These are phyloP conservation scores for Brachyptera putata DNA, from an alignment of 2,888 invertebrate genomes.

Conservation along the genomic window DNA sequence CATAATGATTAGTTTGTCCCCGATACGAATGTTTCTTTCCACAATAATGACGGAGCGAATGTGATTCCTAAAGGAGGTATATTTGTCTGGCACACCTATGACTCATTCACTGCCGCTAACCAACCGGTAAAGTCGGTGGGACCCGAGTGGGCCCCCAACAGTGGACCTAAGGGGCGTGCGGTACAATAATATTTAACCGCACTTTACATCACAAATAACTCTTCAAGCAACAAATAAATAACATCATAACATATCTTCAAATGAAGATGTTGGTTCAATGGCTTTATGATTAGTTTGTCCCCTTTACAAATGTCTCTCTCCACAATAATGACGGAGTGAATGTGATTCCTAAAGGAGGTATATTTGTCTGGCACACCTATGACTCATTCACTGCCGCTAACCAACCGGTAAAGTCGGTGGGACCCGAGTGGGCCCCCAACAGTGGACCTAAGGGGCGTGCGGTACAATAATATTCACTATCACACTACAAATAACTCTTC, in stretches of 20 bases:
- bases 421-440: constrained; percentile 23
- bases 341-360: constrained; percentile 7
- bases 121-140: constrained; percentile 35
- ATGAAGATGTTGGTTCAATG: too few species aligned
- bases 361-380: constrained; percentile 32
- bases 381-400: constrained; percentile 34
- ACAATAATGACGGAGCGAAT: background rate
- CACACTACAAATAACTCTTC: too few species aligned
- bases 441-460: constrained; percentile 35
- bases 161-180: constrained; percentile 35
- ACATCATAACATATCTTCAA: too few species aligned
- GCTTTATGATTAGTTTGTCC: too few species aligned
- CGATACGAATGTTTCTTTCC: background rate
- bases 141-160: constrained; percentile 24
- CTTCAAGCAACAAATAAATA: too few species aligned
- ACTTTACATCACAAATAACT: too few species aligned
- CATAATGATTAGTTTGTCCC: too few species aligned
- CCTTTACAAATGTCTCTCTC: background rate
- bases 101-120: constrained; percentile 34
- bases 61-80: constrained; percentile 5
- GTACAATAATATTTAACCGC: too few species aligned
- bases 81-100: constrained; percentile 33
- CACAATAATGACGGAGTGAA: constrained; percentile 5
- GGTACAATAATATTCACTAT: too few species aligned
- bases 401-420: constrained; percentile 35